Percentiles rank a stretch among this genome's conserved stretches.
These are phyloP conservation scores for Catharus fuscescens DNA, from an alignment of 2,113 vertebrate genomes.

Conservation along the genomic window DNA sequence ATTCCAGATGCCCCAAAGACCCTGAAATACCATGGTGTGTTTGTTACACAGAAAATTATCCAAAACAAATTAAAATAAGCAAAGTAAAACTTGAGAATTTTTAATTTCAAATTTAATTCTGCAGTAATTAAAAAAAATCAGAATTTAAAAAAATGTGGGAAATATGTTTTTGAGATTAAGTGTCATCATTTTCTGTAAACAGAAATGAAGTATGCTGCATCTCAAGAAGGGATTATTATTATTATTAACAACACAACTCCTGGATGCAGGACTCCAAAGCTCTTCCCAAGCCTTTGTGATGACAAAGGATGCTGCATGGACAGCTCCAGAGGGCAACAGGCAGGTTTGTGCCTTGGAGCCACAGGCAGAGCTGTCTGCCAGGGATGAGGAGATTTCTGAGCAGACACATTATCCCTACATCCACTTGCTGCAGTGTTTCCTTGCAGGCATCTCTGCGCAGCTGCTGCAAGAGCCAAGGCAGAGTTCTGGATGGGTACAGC, in stretches of 20 bases:
- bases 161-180: background rate
- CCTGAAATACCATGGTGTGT: rapidly evolving
- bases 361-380: background rate
- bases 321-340: background rate
- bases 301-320: too few relatives aligned
- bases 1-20: background rate
- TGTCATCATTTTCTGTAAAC: background rate
- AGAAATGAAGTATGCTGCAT: background rate
- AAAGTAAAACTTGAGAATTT: background rate
- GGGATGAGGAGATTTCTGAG: background rate
- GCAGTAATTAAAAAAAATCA: background rate
- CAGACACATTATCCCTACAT: background rate
- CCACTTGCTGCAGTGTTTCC: background rate
- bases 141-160: background rate
- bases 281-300: background rate
- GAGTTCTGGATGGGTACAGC: background rate
- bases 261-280: background rate
- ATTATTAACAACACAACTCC: background rate
- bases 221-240: background rate
- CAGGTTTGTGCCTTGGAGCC: background rate
- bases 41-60: background rate
- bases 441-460: background rate
- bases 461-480: background rate
- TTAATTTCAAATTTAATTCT: background rate
- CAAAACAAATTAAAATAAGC: background rate